phyloP scores from a whole-genome alignment of 1,140 invertebrate species.

The Drosophila gunungcola region DNA sequence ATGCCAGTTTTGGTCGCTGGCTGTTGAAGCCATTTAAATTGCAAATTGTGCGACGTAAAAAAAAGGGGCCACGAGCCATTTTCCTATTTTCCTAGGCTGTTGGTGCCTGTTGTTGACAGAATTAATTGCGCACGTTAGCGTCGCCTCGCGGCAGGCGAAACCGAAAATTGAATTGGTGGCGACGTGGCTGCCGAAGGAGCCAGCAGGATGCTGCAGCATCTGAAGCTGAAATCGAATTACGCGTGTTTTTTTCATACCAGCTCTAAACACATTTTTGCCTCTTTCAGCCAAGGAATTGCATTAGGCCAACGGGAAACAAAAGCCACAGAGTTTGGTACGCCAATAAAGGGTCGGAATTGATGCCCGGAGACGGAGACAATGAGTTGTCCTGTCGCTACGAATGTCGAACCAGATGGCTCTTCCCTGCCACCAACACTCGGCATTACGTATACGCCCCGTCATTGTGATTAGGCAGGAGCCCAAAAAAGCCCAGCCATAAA shows the following conservation, averaged over 20 bases:
- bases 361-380: conserved; percentile 29
- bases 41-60: conserved; percentile 42
- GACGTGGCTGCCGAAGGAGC: conserved; percentile 37
- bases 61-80: conserved; percentile 32
- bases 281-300: conserved; percentile 53
- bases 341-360: conserved; percentile 15
- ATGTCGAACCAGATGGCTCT: conserved; percentile 26
- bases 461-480: conserved; percentile 41
- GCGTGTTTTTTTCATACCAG: conserved; percentile 59
- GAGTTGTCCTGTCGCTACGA: conserved; percentile 3
- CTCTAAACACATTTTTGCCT: conserved; percentile 53
- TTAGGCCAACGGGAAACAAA: conserved; percentile 45
- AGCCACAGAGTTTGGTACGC: conserved; percentile 2
- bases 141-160: conserved; percentile 19
- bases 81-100: conserved; percentile 8
- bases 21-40: conserved; percentile 45
- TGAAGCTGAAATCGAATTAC: conserved; percentile 60
- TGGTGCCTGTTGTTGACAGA: conserved; percentile 65
- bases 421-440: conserved; percentile 1
- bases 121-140: conserved; percentile 74
- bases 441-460: conserved; percentile 31
- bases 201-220: conserved; percentile 12
- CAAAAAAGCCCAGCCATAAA: conserved; percentile 45
- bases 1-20: conserved; percentile 22
- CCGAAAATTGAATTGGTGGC: conserved; percentile 63